phyloP scores from a whole-genome alignment of 1,140 invertebrate species.

The Hypothenemus hampei region DNA sequence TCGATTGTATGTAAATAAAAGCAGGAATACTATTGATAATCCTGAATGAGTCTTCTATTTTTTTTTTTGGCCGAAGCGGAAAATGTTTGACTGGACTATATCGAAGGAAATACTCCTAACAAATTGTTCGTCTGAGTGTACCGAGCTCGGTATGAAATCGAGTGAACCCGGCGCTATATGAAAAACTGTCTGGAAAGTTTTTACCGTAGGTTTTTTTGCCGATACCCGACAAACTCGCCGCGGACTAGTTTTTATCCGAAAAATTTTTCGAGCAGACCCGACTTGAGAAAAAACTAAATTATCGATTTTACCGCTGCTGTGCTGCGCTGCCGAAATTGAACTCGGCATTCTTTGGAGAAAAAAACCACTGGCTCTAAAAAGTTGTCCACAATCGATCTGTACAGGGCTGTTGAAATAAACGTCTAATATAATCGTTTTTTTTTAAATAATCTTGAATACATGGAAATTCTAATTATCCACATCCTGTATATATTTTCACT shows the following conservation, averaged over 20 bases:
- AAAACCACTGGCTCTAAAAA: conserved; percentile 29
- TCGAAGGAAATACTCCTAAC: conserved; percentile 12
- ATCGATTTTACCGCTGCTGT: conserved; percentile 36
- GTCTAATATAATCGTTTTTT: not conserved
- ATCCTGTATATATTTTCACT: no score
- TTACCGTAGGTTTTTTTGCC: conserved; percentile 35
- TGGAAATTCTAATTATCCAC: no score
- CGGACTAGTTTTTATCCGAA: conserved; percentile 40
- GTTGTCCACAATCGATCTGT: conserved; percentile 27
- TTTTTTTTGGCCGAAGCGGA: no score
- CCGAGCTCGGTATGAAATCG: conserved; percentile 34
- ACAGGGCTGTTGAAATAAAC: conserved; percentile 14
- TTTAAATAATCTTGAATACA: no score
- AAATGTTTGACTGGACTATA: conserved; percentile 21
- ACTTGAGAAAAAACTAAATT: conserved; percentile 37
- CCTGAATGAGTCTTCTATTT: no score
- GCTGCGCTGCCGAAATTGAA: conserved; percentile 36
- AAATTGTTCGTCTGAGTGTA: conserved; percentile 23
- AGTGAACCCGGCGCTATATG: conserved; percentile 34
- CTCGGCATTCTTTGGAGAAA: conserved; percentile 33
- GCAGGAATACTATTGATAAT: no score
- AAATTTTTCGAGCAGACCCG: conserved; percentile 35
- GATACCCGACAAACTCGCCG: conserved; percentile 37
- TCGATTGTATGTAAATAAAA: no score
- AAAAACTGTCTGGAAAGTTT: conserved; percentile 41